These are phyloP conservation scores for Pomatorhinus ruficollis DNA, from an alignment of 2,113 vertebrate species.

Conservation along the genomic window DNA sequence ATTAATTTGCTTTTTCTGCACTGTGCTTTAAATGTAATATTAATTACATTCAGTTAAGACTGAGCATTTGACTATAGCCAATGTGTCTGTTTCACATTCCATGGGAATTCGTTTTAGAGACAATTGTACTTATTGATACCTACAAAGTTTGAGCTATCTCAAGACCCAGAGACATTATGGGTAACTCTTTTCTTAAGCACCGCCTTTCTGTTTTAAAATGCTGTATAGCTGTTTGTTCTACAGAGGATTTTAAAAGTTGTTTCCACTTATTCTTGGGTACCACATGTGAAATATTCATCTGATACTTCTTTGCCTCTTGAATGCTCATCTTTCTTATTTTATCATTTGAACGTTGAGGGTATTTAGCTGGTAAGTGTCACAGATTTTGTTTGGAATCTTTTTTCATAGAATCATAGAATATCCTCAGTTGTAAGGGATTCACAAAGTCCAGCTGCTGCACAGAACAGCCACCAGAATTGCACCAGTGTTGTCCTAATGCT, in stretches of 20 bases:
- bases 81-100: not conserved
- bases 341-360: not conserved
- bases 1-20: not conserved
- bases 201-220: not conserved
- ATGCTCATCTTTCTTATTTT: not conserved
- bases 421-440: not conserved
- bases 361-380: not conserved
- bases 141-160: not conserved
- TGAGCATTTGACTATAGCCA: not conserved
- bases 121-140: not conserved
- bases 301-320: not conserved
- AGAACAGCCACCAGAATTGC: not conserved
- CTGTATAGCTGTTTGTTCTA: not conserved
- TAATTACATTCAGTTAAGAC: not conserved
- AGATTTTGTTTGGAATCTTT: not conserved
- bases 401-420: not conserved
- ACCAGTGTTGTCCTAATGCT: accelerated
- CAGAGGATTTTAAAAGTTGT: not conserved
- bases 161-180: not conserved
- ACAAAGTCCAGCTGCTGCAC: not conserved
- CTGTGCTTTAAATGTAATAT: not conserved
- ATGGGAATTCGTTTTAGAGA: not conserved
- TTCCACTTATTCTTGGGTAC: not conserved
- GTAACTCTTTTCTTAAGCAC: not conserved
- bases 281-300: not conserved